Evolutionary conservation across 1,140 invertebrate species (phyloP).

Genomic region (Rhopalosiphum padi): DNA sequence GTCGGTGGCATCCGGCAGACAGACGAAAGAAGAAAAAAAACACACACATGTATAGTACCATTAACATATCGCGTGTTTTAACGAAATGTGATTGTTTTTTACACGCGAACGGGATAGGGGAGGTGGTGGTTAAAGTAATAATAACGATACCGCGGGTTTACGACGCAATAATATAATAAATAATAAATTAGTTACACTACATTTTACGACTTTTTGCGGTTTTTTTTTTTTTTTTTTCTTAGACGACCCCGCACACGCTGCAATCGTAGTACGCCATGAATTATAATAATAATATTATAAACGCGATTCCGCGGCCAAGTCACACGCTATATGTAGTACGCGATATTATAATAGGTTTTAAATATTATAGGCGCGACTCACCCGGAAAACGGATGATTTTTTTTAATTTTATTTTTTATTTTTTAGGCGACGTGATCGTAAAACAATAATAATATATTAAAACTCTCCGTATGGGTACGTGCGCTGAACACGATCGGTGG

Average conservation of each 20-base stretch:
- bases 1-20: constrained; percentile 35
- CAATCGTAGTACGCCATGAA: neutral
- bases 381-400: neutral
- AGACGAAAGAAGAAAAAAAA: neutral
- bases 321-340: neutral
- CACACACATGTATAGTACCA: too few relatives aligned
- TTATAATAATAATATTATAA: neutral
- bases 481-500: neutral
- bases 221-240: neutral
- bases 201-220: constrained; percentile 5
- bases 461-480: neutral
- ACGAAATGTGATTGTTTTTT: constrained; percentile 34
- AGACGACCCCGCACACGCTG: neutral
- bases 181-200: neutral
- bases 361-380: neutral
- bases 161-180: constrained; percentile 12
- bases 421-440: neutral
- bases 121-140: neutral
- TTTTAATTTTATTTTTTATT: neutral
- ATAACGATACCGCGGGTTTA: constrained; percentile 13
- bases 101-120: neutral
- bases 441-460: neutral
- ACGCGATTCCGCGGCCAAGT: neutral
- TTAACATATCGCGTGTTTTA: constrained; percentile 26
- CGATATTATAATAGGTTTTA: neutral